Evolutionary conservation across 30 jellyfish, hydroid and myxozoan species (phyloP), one percentile per base, ranked within the genome.

Genomic region (Turritopsis rubra): DNA sequence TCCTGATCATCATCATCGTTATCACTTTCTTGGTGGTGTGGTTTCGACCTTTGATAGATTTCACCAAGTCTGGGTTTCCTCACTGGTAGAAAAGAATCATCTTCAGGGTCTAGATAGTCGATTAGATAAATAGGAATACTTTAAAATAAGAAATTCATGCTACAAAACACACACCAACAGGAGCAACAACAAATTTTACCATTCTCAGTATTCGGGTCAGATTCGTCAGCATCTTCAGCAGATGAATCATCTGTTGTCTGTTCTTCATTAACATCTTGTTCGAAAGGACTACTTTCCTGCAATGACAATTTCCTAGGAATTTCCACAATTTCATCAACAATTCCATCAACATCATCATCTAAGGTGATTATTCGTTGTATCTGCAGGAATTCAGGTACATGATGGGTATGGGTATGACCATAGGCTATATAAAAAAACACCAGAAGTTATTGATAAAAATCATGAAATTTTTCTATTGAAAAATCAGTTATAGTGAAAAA

Each of bases 151-250:
- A 41, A 41, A 41, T 41, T n/a, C n/a, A n/a, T n/a, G n/a, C n/a
- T n/a, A n/a, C 60, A 41, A 5, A 41, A 3, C 5, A 41, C 60
- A 41, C 9, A 68, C 9, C 77, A 68, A 9, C 19, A 1, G 8
- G 77, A 68, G 17, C 9, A 19, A 7, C 31, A 7, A 7, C 8
- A 9, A 27, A 0, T 68, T 9, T 9, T 68, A 68, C 77, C 77
- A n/a, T 68, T 68, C 31, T 68, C 77, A 19, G 77, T 68, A 27
- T 27, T 68, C 17, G 77, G 28, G 77, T 68, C 77, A 7, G 77
- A 68, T 68, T 68, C 77, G 30, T 68, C 77, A 1, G 77, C 77
- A 7, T 68, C 77, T 8, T 68, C 77, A n/a, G 77, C 77, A 68
- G 77, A n/a, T n/a, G 77, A 68, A 68, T 68, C 77, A n/a, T 23